A percentile compares a stretch with the other conserved stretches of the same genome.
phyloP scores from a whole-genome alignment of 2,797 vertebrate species.

The Florisuga fusca region DNA sequence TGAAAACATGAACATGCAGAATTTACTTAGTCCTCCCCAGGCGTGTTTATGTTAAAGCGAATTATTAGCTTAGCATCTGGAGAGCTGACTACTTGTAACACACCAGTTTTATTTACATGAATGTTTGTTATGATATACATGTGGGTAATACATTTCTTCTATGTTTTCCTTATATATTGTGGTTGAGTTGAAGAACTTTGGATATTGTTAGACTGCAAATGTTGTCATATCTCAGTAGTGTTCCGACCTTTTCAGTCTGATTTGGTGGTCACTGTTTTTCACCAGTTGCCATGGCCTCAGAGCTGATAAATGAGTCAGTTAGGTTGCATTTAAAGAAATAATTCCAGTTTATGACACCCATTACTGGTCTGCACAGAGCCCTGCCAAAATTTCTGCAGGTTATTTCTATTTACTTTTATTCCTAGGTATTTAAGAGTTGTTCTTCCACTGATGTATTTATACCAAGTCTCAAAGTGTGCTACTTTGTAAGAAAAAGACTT shows the following conservation, averaged over 20 bases:
- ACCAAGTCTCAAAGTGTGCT: slow-evolving; percentile 57
- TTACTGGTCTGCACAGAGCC: neutral
- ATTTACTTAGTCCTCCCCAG: neutral
- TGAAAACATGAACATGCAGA: neutral
- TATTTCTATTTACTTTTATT: slow-evolving; percentile 65
- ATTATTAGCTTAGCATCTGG: neutral
- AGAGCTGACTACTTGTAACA: neutral
- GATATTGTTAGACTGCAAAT: neutral
- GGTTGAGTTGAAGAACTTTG: neutral
- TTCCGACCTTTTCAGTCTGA: slow-evolving; percentile 24
- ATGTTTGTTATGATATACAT: neutral
- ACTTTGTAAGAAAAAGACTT: slow-evolving; percentile 46
- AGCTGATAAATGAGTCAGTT: neutral
- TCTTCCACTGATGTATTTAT: slow-evolving; percentile 49
- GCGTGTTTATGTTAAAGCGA: neutral
- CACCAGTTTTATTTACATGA: neutral
- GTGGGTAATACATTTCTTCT: neutral
- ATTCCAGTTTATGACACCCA: slow-evolving; percentile 24
- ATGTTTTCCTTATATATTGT: neutral
- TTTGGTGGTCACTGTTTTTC: neutral
- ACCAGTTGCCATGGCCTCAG: neutral
- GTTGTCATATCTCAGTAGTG: neutral
- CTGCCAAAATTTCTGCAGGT: slow-evolving; percentile 21
- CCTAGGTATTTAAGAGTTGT: slow-evolving; percentile 22
- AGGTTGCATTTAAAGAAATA: neutral